phyloP scores from a whole-genome alignment of 2,113 vertebrate species.

The Nannospalax galili region DNA sequence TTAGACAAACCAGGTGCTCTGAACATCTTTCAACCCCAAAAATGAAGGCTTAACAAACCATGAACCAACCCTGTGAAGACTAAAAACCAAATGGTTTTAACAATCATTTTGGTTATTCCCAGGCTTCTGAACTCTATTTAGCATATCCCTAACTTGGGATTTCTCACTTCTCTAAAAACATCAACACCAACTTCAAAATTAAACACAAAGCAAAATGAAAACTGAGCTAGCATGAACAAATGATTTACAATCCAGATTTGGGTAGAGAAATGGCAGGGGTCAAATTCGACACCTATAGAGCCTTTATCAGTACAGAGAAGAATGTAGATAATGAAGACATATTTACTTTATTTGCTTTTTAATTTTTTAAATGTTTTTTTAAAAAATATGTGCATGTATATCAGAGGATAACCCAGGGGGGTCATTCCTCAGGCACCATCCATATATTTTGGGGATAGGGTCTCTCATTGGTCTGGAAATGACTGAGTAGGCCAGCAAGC shows the following conservation, averaged over 20 bases:
- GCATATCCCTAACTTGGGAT: not conserved
- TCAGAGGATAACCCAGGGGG: not conserved
- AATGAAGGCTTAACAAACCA: not conserved
- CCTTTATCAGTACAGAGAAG: not conserved
- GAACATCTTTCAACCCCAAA: conserved; percentile 16
- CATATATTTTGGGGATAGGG: too few relatives aligned
- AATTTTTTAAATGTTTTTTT: not conserved
- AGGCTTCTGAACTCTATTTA: not conserved
- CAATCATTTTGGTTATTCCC: not conserved
- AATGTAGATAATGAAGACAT: not conserved
- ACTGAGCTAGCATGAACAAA: not conserved
- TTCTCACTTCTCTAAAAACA: not conserved
- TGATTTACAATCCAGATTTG: not conserved
- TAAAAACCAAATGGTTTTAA: not conserved
- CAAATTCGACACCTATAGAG: not conserved
- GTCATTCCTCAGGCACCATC: not conserved
- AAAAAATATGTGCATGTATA: too few relatives aligned
- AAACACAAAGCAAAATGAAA: not conserved
- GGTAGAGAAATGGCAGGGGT: not conserved
- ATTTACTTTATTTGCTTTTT: not conserved
- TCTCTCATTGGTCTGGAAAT: too few relatives aligned
- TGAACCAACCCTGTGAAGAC: not conserved
- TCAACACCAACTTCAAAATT: not conserved
- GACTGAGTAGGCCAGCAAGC: not conserved
- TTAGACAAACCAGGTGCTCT: not conserved